Evolutionary conservation across 1,140 invertebrate species (phyloP), one percentile per base, ranked within the genome.

Genomic region (Gonatopus flavifemur): DNA sequence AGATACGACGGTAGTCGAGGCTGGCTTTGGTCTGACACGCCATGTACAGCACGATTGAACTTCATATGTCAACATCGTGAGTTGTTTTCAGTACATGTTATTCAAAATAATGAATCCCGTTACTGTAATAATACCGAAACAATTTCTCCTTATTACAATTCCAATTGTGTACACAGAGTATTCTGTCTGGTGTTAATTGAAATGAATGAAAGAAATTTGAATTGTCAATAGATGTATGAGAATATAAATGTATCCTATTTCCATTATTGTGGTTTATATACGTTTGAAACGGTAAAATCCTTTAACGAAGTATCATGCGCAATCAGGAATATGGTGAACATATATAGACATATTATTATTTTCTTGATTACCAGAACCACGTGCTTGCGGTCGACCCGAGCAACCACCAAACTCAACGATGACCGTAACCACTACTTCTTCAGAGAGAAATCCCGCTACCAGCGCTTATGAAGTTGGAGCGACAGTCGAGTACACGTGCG

Each of bases 21-120:
- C 9, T 96, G 93, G 93, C 83, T 96, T 0, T 96, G 94, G 94
- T 92, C 90, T 1, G 92, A 94, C 64, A 95, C 92, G 10, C 89
- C 94, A 70, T 96, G 94, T 74, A 86, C 88, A 47, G 84, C 87
- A 4, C 83, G 85, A 52, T 79, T 95, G 18, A 94, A 96, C 77
- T 96, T 89, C 74, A 95, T 96, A 52, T 96, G 94, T 67, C 93
- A 96, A 78, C 92, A 96, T 77, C 89, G 91, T 93, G 80, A 89
- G 90, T 88, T n/a, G n/a, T n/a, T n/a, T n/a, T n/a, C n/a, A n/a
- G 12, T 46, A 0, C 15, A 15, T 42, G 13, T 15, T 43, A 47
- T 45, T 49, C 25, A 48, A 13, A 42, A 25, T 25, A n/a, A 19
- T 10, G n/a, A 51, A 45, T 48, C n/a, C 8, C 3, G 13, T 15